phyloP scores from a whole-genome alignment of 2,888 invertebrate species.

The Teleiodes luculella region DNA sequence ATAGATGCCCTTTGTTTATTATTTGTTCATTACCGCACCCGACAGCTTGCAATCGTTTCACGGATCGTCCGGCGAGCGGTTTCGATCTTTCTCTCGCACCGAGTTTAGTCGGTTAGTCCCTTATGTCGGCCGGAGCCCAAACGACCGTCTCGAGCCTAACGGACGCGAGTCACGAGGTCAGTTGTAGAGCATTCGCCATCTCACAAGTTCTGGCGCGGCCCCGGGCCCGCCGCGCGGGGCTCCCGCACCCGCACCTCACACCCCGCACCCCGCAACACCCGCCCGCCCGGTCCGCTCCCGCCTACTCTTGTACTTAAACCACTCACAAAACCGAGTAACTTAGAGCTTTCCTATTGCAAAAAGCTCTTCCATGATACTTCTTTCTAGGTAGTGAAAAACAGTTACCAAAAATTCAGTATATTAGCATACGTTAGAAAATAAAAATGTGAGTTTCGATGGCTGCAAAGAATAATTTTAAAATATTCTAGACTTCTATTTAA shows the following conservation, averaged over 20 bases:
- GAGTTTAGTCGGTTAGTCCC: constrained; percentile 56
- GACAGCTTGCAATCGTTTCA: constrained; percentile 74
- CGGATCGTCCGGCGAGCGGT: constrained; percentile 72
- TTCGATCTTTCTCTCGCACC: constrained; percentile 59
- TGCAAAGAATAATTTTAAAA: too few species aligned
- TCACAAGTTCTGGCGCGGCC: constrained; percentile 74
- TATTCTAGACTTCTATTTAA: too few species aligned
- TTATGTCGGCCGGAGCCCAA: constrained; percentile 51
- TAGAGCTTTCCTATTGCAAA: too few species aligned
- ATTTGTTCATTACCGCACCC: constrained; percentile 76
- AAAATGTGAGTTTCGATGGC: too few species aligned
- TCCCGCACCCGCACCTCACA: constrained; percentile 25
- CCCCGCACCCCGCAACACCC: constrained; percentile 29
- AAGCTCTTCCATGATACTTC: too few species aligned
- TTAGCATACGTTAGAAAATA: too few species aligned
- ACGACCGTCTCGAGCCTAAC: too few species aligned
- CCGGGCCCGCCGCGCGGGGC: constrained; percentile 34
- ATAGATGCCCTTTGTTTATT: constrained; percentile 75
- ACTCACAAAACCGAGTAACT: neutral
- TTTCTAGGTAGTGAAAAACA: too few species aligned
- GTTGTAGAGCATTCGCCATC: constrained; percentile 78
- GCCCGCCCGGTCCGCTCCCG: constrained; percentile 35
- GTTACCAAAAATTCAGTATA: too few species aligned
- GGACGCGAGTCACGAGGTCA: constrained; percentile 69
- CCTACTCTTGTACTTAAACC: constrained; percentile 6